Conservation (phyloP, 2,113 vertebrate species). For the Andinoacara biseriatus region DNA sequence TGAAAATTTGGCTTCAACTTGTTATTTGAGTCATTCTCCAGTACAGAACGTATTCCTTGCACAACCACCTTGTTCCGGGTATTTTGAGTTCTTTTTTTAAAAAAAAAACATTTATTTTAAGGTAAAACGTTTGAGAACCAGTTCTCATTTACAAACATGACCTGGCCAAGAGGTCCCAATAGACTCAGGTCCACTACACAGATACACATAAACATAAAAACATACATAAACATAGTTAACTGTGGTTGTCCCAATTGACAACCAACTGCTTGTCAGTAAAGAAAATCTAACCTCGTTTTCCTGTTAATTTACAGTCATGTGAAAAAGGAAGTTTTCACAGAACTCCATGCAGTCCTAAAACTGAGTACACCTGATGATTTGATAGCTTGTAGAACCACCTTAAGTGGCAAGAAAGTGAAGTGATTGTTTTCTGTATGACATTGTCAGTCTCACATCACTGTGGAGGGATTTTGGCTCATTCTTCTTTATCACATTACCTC, state of each 20-base stretch:
- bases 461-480: neutral
- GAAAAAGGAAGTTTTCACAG: neutral
- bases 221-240: too few relatives aligned
- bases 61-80: neutral
- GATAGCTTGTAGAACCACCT: neutral
- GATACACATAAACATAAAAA: too few relatives aligned
- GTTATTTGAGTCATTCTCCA: neutral
- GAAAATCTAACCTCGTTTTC: neutral
- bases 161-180: too few relatives aligned
- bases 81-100: too few relatives aligned
- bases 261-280: neutral
- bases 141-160: too few relatives aligned
- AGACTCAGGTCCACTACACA: too few relatives aligned
- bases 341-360: neutral
- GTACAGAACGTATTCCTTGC: neutral
- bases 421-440: neutral
- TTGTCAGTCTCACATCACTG: neutral
- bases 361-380: neutral
- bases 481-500: too few relatives aligned
- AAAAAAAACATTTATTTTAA: too few relatives aligned
- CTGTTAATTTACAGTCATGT: neutral
- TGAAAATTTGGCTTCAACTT: neutral
- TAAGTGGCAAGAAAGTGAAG: neutral
- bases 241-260: neutral
- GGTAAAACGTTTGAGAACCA: too few relatives aligned